Evolutionary conservation across 2,888 invertebrate species (phyloP).

Genomic region (Amblyteles armatorius): DNA sequence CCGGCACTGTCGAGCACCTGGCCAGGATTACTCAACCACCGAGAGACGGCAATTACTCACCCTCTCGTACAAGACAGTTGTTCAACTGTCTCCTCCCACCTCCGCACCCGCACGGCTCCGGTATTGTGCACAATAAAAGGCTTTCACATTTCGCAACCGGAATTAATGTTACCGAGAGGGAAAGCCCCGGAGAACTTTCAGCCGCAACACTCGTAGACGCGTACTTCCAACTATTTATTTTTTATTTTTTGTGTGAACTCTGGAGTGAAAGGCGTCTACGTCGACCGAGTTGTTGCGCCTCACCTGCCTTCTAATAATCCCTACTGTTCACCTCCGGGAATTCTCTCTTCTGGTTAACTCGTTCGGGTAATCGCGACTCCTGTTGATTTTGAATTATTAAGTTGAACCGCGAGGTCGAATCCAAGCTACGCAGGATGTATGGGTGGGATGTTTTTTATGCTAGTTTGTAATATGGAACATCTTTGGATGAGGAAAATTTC

Average conservation of each 20-base stretch:
- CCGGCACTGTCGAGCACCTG: not conserved
- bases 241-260: not conserved
- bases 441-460: too few relatives aligned
- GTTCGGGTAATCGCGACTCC: not conserved
- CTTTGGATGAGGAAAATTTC: not conserved
- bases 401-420: too few relatives aligned
- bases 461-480: not conserved
- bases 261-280: not conserved
- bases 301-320: not conserved
- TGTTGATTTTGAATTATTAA: too few relatives aligned
- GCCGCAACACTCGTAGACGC: not conserved
- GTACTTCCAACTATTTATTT: constrained; percentile 8
- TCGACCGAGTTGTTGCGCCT: not conserved
- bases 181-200: constrained; percentile 25
- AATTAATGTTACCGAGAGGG: not conserved
- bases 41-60: constrained; percentile 39
- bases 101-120: not conserved
- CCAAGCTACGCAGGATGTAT: too few relatives aligned
- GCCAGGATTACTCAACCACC: constrained; percentile 29
- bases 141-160: constrained; percentile 15
- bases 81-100: constrained; percentile 35
- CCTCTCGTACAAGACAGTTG: constrained; percentile 34
- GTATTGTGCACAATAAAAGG: constrained; percentile 10
- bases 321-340: not conserved
- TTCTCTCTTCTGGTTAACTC: not conserved